Percentiles rank a stretch among this genome's conserved stretches.
phyloP scores from a whole-genome alignment of 2,797 vertebrate species.

The Oryzias dopingdopingensis region DNA sequence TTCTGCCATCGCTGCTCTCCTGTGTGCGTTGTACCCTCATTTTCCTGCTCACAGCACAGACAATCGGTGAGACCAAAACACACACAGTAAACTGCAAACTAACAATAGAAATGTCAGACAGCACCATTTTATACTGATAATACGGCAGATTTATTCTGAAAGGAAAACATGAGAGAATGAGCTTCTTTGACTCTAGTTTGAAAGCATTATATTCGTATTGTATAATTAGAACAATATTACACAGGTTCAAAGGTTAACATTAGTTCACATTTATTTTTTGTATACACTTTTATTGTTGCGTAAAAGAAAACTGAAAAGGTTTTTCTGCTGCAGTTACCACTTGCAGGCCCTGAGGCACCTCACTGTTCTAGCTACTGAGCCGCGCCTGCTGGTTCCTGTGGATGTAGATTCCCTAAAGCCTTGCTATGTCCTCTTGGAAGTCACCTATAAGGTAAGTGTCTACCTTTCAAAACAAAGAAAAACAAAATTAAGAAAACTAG shows the following conservation, averaged over 20 bases:
- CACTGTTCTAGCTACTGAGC: conserved; percentile 91
- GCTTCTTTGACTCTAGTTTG: too few species aligned
- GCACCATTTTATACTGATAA: too few species aligned
- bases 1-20: conserved; percentile 93
- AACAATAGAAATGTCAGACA: too few species aligned
- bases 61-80: conserved; percentile 83
- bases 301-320: neutral
- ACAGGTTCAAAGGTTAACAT: too few species aligned
- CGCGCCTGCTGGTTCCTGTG: conserved; percentile 90
- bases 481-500: too few species aligned
- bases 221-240: too few species aligned
- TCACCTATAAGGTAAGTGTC: conserved; percentile 88
- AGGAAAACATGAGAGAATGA: too few species aligned
- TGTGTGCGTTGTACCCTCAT: conserved; percentile 96
- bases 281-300: neutral
- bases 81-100: neutral
- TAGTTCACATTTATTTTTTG: too few species aligned
- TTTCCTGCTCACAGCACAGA: conserved; percentile 97
- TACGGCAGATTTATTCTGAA: too few species aligned
- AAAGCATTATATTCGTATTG: too few species aligned
- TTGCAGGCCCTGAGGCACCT: conserved; percentile 95
- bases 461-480: too few species aligned
- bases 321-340: conserved; percentile 83
- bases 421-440: conserved; percentile 92
- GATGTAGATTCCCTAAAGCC: conserved; percentile 93